Evolutionary conservation across 1,140 invertebrate genomes (phyloP).

Genomic region (Eueides isabella): DNA sequence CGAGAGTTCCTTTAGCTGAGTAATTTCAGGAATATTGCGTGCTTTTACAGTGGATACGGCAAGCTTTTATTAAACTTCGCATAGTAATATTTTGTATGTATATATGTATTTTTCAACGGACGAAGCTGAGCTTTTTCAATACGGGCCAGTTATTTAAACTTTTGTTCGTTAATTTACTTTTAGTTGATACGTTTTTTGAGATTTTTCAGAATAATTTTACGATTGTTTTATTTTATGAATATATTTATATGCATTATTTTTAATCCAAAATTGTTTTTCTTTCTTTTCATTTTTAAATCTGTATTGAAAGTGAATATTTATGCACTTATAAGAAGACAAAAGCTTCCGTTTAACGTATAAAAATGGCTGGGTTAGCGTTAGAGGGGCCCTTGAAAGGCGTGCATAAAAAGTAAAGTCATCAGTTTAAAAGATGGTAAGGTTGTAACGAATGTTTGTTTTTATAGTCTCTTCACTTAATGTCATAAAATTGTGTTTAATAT

Average conservation of each 20-base stretch:
- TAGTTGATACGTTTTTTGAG: neutral
- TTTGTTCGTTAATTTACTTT: slow-evolving; percentile 2
- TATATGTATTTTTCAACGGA: slow-evolving; percentile 18
- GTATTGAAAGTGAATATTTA: no score
- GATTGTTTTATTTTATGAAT: no score
- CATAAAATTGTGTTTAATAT: neutral
- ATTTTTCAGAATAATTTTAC: neutral
- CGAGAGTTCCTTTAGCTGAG: slow-evolving; percentile 2
- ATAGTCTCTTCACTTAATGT: neutral
- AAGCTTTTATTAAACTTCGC: slow-evolving; percentile 22
- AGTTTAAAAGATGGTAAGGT: neutral
- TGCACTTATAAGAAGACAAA: neutral
- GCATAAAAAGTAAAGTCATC: slow-evolving; percentile 6
- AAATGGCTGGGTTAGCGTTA: neutral
- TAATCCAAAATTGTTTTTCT: neutral
- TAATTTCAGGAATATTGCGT: slow-evolving; percentile 9
- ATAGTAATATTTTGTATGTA: slow-evolving; percentile 19
- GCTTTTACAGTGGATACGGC: slow-evolving; percentile 14
- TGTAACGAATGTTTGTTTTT: neutral
- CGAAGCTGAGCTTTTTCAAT: slow-evolving; percentile 9
- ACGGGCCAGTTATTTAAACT: neutral
- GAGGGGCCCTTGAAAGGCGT: neutral
- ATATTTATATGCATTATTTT: no score
- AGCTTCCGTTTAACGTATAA: neutral
- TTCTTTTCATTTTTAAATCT: neutral